Evolutionary conservation across 2,113 vertebrate species (phyloP).

Genomic region (Laterallus jamaicensis): DNA sequence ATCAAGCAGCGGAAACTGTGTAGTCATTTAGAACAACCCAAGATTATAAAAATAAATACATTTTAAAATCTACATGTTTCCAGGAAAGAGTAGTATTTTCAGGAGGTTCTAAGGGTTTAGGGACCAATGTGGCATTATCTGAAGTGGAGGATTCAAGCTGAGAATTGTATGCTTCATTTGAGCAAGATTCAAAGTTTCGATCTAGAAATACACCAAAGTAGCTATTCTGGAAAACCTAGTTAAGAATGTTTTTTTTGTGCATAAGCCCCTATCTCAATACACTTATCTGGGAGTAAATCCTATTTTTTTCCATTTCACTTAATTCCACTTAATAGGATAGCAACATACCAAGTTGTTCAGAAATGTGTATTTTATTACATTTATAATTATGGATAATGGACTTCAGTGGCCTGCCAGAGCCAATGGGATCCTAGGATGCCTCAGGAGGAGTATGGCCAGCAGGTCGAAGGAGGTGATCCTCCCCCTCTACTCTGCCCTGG

Average conservation of each 20-base stretch:
- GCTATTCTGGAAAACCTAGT: not conserved
- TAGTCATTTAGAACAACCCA: not conserved
- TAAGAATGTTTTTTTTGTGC: not conserved
- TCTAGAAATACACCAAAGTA: not conserved
- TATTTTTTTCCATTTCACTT: not conserved
- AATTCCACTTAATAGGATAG: not conserved
- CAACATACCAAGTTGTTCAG: not conserved
- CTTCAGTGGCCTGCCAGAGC: not conserved
- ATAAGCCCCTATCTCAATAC: not conserved
- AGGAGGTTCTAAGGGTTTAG: not conserved
- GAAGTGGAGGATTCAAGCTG: not conserved
- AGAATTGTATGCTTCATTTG: not conserved
- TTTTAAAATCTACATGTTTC: fast-evolving
- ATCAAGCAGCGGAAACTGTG: not conserved
- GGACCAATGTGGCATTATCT: not conserved
- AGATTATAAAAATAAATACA: not conserved
- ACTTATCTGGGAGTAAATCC: not conserved
- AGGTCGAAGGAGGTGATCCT: too few relatives aligned
- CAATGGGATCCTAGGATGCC: too few relatives aligned
- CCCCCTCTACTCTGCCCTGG: too few relatives aligned
- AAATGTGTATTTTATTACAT: not conserved
- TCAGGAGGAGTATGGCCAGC: too few relatives aligned
- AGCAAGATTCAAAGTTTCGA: not conserved
- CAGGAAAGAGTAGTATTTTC: not conserved
- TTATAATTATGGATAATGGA: not conserved